Evolutionary conservation across 2,797 vertebrate species (phyloP), one percentile per base, ranked within the genome.

Genomic region (Helostoma temminkii): DNA sequence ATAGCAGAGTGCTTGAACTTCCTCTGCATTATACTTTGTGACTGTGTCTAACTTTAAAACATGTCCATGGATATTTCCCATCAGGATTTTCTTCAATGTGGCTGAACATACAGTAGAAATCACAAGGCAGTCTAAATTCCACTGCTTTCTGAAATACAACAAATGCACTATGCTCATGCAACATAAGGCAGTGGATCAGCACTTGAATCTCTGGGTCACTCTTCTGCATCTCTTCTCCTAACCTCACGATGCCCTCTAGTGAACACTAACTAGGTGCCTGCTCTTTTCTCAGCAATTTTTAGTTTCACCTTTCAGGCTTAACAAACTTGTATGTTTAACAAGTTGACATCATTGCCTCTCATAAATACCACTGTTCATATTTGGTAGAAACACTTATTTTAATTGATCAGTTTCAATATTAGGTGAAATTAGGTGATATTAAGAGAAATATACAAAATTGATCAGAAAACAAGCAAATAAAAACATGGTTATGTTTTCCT

Each of bases 171-270:
- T 80, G 65, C 68, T 80, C 58, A 67, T 71, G 63, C 61, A 71
- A 34, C 30, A 60, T 45, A 68, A 74, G 22, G 76, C 79, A 62
- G 42, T 32, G 43, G 50, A 58, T 70, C 42, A 66, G 24, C 36
- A 30, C n/a, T 46, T 49, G 15, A 54, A 64, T 50, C 21, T 55
- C 12, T 22, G 26, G 65, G 52, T 76, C 37, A 57, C 25, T 39
- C 57, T 49, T 67, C 45, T 21, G 49, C 78, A 10, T 41, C 42
- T 65, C 41, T 59, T 32, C 55, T 68, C 28, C 57, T 45, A 58
- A 76, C 61, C 75, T 78, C 82, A 74, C 32, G 30, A 76, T 74
- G 86, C 88, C 87, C 88, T 78, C 82, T 89, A 80, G 80, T 84
- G 89, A 85, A 78, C 24, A 24, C 8, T 18, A 22, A 55, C 28